Evolutionary conservation across 1,140 invertebrate genomes (phyloP).

Genomic region (Harpegnathos saltator): DNA sequence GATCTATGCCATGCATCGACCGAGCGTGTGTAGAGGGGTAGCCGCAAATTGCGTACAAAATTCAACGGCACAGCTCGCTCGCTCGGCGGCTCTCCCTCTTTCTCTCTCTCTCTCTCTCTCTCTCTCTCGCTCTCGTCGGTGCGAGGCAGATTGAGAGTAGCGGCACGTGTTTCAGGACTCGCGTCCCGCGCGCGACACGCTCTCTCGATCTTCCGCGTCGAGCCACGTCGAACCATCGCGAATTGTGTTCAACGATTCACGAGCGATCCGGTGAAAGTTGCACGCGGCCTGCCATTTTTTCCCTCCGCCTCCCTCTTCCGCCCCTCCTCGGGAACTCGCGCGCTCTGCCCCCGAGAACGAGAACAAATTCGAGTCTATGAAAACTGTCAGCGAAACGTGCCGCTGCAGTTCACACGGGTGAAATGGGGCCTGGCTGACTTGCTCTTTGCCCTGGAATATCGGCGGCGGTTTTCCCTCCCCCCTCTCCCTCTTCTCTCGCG

Average conservation of each 20-base stretch:
- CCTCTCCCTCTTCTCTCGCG: too few relatives aligned
- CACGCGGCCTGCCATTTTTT: background rate
- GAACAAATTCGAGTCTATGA: background rate
- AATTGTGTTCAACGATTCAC: constrained; percentile 50
- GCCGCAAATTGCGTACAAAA: constrained; percentile 63
- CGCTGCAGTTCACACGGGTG: too few relatives aligned
- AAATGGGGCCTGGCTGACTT: background rate
- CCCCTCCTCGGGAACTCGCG: background rate
- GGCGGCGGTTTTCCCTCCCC: background rate
- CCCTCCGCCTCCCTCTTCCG: background rate
- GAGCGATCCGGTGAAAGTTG: constrained; percentile 50
- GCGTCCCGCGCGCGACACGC: constrained; percentile 31
- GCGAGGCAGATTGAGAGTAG: constrained; percentile 53
- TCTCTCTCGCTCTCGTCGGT: constrained; percentile 14
- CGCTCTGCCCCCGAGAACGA: background rate
- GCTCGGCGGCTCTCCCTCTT: too few relatives aligned
- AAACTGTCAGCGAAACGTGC: constrained; percentile 17
- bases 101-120: too few relatives aligned
- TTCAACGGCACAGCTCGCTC: constrained; percentile 25
- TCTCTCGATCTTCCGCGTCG: constrained; percentile 44
- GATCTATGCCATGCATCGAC: constrained; percentile 41
- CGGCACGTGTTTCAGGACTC: constrained; percentile 26
- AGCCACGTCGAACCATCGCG: constrained; percentile 30
- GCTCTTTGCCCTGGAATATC: background rate
- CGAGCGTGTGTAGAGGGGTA: constrained; percentile 10